phyloP scores from a whole-genome alignment of 2,888 invertebrate species.

The Aphidoletes aphidimyza region DNA sequence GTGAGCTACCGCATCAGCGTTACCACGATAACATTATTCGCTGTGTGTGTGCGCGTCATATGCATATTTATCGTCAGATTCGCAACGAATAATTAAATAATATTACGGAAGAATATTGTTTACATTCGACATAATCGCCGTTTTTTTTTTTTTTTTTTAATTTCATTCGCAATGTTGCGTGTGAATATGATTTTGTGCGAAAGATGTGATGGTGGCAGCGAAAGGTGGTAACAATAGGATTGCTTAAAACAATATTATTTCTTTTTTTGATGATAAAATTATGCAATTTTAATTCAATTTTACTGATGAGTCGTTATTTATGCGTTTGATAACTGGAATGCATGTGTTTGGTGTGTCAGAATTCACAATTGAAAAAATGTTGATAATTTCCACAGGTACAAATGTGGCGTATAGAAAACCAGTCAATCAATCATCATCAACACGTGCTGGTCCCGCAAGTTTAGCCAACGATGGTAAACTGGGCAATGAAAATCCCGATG shows the following conservation, averaged over 20 bases:
- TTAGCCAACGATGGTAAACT: slow-evolving; percentile 89
- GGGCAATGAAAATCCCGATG: slow-evolving; percentile 87
- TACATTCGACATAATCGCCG: slow-evolving; percentile 16
- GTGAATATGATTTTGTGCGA: not conserved
- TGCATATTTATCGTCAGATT: not conserved
- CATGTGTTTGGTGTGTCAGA: not conserved
- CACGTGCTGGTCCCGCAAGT: slow-evolving; percentile 81
- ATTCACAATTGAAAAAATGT: not conserved
- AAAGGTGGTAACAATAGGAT: slow-evolving; percentile 34
- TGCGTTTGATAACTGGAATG: not conserved
- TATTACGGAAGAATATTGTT: slow-evolving; percentile 43
- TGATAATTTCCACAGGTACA: slow-evolving; percentile 70
- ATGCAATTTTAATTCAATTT: slow-evolving; percentile 35
- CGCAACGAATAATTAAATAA: slow-evolving; percentile 50
- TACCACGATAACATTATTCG: slow-evolving; percentile 14
- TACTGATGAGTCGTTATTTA: not conserved
- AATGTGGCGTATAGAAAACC: slow-evolving; percentile 88
- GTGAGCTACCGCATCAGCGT: no score
- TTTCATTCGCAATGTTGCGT: slow-evolving; percentile 6
- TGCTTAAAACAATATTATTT: slow-evolving; percentile 1
- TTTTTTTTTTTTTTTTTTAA: not conserved
- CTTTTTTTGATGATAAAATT: slow-evolving; percentile 37
- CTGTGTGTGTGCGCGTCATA: not conserved
- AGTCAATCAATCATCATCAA: slow-evolving; percentile 90
- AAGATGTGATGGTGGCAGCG: not conserved